phyloP scores from a whole-genome alignment of 2,888 invertebrate species.

The Macrophya annulata region DNA sequence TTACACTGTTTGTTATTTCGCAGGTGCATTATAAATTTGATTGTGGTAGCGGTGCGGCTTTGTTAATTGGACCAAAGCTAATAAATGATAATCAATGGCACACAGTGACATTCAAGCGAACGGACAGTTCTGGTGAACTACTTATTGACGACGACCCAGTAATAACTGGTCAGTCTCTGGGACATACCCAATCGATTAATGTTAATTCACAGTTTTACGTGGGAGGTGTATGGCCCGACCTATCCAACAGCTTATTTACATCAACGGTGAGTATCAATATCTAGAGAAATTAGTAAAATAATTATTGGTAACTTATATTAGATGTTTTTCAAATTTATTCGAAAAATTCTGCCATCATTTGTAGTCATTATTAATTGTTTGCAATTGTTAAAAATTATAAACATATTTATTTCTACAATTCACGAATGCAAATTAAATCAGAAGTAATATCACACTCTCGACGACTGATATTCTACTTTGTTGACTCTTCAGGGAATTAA shows the following conservation, averaged over 20 bases:
- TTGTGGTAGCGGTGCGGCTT: slow-evolving; percentile 85
- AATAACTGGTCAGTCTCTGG: slow-evolving; percentile 81
- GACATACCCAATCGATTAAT: slow-evolving; percentile 81
- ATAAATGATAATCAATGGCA: slow-evolving; percentile 93
- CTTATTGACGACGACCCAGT: slow-evolving; percentile 84
- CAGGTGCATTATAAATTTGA: slow-evolving; percentile 87
- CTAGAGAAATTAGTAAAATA: neutral
- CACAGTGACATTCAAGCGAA: slow-evolving; percentile 85
- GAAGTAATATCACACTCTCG: neutral
- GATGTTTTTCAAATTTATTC: neutral
- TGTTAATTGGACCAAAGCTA: slow-evolving; percentile 82
- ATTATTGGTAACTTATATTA: neutral
- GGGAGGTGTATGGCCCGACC: slow-evolving; percentile 87
- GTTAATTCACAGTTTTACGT: slow-evolving; percentile 89
- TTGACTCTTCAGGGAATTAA: slow-evolving; percentile 81
- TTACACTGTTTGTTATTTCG: slow-evolving; percentile 58
- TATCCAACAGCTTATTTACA: slow-evolving; percentile 76
- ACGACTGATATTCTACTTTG: slow-evolving; percentile 47
- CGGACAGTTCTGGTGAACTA: slow-evolving; percentile 84
- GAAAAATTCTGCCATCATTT: no score
- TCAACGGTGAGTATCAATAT: slow-evolving; percentile 68
- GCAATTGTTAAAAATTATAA: neutral
- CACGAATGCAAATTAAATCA: neutral
- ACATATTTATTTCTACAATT: neutral
- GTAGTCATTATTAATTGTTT: no score